Evolutionary conservation across 2,113 vertebrate species (phyloP), one percentile per base, ranked within the genome.

Genomic region (Vireo altiloquus): DNA sequence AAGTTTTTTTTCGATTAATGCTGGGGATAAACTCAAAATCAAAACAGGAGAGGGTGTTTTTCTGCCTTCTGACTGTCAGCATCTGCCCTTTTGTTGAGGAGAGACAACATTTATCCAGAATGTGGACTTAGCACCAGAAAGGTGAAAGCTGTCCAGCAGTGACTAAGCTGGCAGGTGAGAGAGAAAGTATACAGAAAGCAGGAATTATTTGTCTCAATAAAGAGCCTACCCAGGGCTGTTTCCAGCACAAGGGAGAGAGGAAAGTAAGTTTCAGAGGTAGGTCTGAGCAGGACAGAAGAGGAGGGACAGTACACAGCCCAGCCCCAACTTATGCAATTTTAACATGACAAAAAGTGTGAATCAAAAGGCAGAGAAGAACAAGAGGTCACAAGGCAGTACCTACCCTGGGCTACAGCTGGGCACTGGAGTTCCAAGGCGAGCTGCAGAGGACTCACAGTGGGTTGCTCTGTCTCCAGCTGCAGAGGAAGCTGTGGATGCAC

Each of bases 221-320:
- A 61, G 25, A 82, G 21, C 33, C 13, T 22, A 42, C 7, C 4
- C 3, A 8, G 25, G 16, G 25, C 25, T 84, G 74, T 84, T 71
- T 49, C 27, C 33, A 78, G 42, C 47, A 31, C 6, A 17, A 56
- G 24, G 16, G 15, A 77, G 57, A 57, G 35, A 60, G 16, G 15
- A 88, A 31, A 61, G 18, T 40, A 28, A 63, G 21, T 11, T 78
- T 57, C 77, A 74, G 47, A 91, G 50, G 7, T 4, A 72, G n/a
- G 9, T 37, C 21, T 30, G 64, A 92, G 42, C 28, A 89, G 31
- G 30, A 15, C 37, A 53, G 63, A 87, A 49, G 13, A 42, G 10
- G 2, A 8, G 6, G 14, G 7, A 52, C 0, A 2, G 16, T 28
- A 28, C 39, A 47, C 0, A 11, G n/a, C 40, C 44, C 53, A 42